phyloP scores from a whole-genome alignment of 2,113 vertebrate species.

The Pomatorhinus ruficollis region DNA sequence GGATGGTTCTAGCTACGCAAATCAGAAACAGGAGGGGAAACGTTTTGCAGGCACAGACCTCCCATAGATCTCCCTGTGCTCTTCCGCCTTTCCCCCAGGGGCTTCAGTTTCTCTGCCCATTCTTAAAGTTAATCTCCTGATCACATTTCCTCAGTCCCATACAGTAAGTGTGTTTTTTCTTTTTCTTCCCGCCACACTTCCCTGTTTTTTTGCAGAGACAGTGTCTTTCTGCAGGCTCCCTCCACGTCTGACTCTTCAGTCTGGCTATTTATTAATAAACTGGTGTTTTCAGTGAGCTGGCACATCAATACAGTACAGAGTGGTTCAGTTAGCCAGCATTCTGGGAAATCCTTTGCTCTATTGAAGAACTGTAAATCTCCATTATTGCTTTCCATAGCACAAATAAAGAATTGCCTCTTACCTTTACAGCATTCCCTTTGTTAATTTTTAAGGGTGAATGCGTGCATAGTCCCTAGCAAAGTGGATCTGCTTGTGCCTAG shows the following conservation, averaged over 20 bases:
- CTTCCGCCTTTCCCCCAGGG: constrained; percentile 52
- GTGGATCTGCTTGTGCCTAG: not conserved
- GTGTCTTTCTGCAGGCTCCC: not conserved
- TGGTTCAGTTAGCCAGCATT: constrained; percentile 79
- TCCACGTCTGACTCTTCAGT: constrained; percentile 13
- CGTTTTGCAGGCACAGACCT: constrained; percentile 41
- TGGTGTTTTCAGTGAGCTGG: constrained; percentile 61
- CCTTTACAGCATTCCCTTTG: not conserved
- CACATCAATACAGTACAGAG: constrained; percentile 71
- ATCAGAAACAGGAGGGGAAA: constrained; percentile 69
- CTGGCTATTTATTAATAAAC: constrained; percentile 77
- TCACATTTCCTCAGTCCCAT: constrained; percentile 36
- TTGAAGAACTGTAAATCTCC: constrained; percentile 81
- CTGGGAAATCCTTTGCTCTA: constrained; percentile 78
- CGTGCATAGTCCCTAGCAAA: not conserved
- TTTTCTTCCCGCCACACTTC: rapidly evolving
- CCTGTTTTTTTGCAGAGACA: not conserved
- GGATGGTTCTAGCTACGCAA: constrained; percentile 57
- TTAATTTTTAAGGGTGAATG: constrained; percentile 64
- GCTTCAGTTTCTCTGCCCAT: constrained; percentile 44
- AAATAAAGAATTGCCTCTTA: constrained; percentile 69
- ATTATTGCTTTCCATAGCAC: constrained; percentile 80
- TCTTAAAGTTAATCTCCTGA: constrained; percentile 50
- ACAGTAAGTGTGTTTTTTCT: not conserved
- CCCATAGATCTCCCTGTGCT: constrained; percentile 29